Percentiles rank a stretch among this genome's conserved stretches.
Evolutionary conservation across 1,140 invertebrate genomes (phyloP).

Genomic region (Vanessa tameamea): DNA sequence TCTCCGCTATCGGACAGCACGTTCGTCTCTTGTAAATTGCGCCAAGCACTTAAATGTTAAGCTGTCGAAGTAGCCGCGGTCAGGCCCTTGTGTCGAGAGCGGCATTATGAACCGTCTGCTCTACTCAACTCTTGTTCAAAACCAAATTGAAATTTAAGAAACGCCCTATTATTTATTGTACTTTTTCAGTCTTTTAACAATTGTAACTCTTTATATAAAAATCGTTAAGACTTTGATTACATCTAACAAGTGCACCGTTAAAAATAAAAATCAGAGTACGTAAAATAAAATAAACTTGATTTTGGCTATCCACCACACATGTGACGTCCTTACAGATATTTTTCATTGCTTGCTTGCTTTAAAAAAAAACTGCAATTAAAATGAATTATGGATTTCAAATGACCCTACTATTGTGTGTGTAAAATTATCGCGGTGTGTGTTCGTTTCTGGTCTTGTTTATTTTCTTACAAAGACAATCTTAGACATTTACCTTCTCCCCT

Average conservation of each 20-base stretch:
- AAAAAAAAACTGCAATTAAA: no score
- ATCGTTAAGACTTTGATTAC: not conserved
- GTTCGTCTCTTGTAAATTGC: conserved; percentile 36
- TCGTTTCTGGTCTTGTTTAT: no score
- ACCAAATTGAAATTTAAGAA: conserved; percentile 71
- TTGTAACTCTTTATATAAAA: conserved; percentile 1
- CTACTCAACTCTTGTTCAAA: conserved; percentile 60
- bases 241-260: not conserved
- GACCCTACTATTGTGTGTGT: no score
- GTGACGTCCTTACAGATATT: no score
- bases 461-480: no score
- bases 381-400: no score
- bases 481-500: no score
- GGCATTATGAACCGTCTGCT: conserved; percentile 72
- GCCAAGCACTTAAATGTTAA: conserved; percentile 57
- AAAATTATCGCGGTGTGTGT: no score
- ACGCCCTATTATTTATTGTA: conserved; percentile 39
- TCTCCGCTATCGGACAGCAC: not conserved
- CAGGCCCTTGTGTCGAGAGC: conserved; percentile 70
- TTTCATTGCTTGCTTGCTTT: no score
- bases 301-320: no score
- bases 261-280: no score
- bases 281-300: no score
- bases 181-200: conserved; percentile 26
- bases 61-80: conserved; percentile 73